These are phyloP conservation scores for Beris morrisii DNA, from an alignment of 2,888 invertebrate species.

Conservation along the genomic window DNA sequence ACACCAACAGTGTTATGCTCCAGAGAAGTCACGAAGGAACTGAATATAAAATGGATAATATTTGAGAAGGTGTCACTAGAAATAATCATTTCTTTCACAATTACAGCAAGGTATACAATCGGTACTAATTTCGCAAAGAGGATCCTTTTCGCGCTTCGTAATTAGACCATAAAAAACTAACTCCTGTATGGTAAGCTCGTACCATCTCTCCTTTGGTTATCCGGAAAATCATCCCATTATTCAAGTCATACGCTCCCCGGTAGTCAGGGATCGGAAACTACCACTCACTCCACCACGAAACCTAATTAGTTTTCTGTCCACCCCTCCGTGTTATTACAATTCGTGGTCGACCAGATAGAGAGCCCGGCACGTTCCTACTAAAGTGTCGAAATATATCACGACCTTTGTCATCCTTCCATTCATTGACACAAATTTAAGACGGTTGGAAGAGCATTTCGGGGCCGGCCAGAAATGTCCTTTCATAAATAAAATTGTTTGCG, in stretches of 20 bases:
- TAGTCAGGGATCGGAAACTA: background rate
- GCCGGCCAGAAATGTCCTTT: background rate
- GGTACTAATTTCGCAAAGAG: too few relatives aligned
- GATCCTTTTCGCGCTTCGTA: too few relatives aligned
- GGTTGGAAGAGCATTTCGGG: background rate
- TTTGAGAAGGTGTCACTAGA: too few relatives aligned
- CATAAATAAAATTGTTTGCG: conserved; percentile 1
- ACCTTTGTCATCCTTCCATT: conserved; percentile 26
- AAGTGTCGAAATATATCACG: conserved; percentile 28
- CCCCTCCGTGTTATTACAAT: conserved; percentile 8
- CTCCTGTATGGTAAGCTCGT: too few relatives aligned
- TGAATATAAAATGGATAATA: too few relatives aligned
- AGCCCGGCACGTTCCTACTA: conserved; percentile 13
- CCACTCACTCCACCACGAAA: background rate
- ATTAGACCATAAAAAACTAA: too few relatives aligned
- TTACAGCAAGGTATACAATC: too few relatives aligned
- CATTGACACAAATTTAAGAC: conserved; percentile 11
- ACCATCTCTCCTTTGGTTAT: too few relatives aligned
- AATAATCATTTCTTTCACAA: too few relatives aligned
- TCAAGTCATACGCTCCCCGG: background rate
- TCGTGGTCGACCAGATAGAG: conserved; percentile 8
- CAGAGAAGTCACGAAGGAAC: too few relatives aligned
- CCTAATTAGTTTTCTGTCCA: background rate
- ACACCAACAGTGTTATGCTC: too few relatives aligned
- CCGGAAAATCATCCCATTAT: too few relatives aligned